These are phyloP conservation scores for Xestia c-nigrum DNA, from an alignment of 2,888 invertebrate genomes.

Conservation along the genomic window DNA sequence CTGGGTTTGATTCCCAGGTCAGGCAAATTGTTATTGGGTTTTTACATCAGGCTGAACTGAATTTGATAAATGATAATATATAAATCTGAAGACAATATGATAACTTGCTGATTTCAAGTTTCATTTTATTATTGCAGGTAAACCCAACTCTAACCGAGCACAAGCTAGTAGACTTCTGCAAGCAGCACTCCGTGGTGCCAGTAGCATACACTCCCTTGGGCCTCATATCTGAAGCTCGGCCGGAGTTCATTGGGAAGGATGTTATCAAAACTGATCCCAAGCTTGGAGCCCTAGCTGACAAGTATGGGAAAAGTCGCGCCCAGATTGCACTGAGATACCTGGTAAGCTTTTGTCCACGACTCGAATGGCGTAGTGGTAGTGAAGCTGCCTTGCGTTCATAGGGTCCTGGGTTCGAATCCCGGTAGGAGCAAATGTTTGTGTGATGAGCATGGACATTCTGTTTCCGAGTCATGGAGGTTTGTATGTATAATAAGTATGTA, in stretches of 20 bases:
- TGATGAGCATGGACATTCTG: no score
- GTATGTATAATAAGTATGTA: no score
- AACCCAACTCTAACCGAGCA: constrained; percentile 93
- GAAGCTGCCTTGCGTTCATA: no score
- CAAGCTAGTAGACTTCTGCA: constrained; percentile 93
- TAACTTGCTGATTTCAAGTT: neutral
- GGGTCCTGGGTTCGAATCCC: no score
- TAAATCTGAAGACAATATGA: neutral
- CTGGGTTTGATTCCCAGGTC: no score
- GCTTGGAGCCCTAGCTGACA: constrained; percentile 90
- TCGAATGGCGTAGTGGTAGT: no score
- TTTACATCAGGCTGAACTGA: neutral
- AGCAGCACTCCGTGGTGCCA: constrained; percentile 91
- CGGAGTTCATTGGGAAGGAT: constrained; percentile 88
- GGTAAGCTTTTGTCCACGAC: constrained; percentile 71
- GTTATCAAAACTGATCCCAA: constrained; percentile 91
- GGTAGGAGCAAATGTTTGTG: no score
- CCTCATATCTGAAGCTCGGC: constrained; percentile 86
- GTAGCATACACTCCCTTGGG: constrained; percentile 94
- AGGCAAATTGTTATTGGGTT: no score
- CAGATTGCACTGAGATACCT: constrained; percentile 93
- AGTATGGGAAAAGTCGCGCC: constrained; percentile 92
- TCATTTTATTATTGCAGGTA: constrained; percentile 79
- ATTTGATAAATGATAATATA: neutral
- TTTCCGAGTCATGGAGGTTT: no score